Evolutionary conservation across 64 coral and sea anemone genomes (phyloP), one percentile per base, ranked within the genome.

Genomic region (Pocillopora verrucosa): DNA sequence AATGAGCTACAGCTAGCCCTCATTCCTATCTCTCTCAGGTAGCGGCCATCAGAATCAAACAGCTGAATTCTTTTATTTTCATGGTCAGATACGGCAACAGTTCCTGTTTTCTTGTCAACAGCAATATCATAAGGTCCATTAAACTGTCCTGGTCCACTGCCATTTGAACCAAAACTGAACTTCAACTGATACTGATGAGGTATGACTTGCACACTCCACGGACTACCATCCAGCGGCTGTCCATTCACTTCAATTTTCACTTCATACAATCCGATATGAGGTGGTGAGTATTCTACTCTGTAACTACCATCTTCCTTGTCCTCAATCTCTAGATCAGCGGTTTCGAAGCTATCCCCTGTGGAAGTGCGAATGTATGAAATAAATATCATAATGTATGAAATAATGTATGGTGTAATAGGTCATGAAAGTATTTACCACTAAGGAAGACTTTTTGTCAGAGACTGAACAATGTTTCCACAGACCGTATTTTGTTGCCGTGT

Each of bases 31-130:
- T 88, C 74, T 65, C 74, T 36, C 11, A 88, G 1, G n/a, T 77
- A 75, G 19, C 78, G 51, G n/a, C 87, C 87, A 76, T 88, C 75
- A 63, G 36, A 62, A 37, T 24, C 25, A 64, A 88, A 88, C 24
- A 88, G 37, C 73, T 88, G 59, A 16, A 88, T 45, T 64, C 87
- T 56, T 2, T 87, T 58, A n/a, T 65, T 78, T 4, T 67, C 36
- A 7, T 11, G 36, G 19, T 88, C 87, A 41, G 58, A 34, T 1
- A 77, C 61, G 38, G 75, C 87, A 38, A 88, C 61, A 10, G 59
- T 76, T 51, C 75, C 36, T 45, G 26, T 78, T 77, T 51, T 51
- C 9, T 64, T 59, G 78, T 59, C 78, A 16, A 82, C 58, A 25
- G 79, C 79, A 34, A 88, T 76, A 65, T 60, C 37, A 13, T 14